These are phyloP conservation scores for Archips xylosteana DNA, from an alignment of 2,888 invertebrate genomes.

Conservation along the genomic window DNA sequence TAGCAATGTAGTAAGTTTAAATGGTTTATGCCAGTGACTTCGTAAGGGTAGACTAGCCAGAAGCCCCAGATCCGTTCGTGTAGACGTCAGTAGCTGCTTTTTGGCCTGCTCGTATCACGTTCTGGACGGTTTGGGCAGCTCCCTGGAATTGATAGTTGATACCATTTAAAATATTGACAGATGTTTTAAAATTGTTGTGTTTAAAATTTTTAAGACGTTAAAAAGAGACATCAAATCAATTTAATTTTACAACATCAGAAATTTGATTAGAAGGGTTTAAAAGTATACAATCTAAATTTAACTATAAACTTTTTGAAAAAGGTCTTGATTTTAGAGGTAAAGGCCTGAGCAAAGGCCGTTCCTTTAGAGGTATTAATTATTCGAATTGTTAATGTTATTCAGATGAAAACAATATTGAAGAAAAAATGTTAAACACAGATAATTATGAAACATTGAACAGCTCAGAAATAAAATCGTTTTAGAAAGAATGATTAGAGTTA, in stretches of 20 bases:
- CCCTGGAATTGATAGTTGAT: conserved; percentile 82
- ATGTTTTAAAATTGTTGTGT: too few relatives aligned
- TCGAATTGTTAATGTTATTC: neutral
- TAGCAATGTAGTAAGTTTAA: neutral
- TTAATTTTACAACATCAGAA: too few relatives aligned
- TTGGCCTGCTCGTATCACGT: conserved; percentile 86
- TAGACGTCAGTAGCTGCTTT: conserved; percentile 80
- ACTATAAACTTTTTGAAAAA: too few relatives aligned
- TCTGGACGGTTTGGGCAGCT: conserved; percentile 90
- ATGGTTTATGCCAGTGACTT: neutral
- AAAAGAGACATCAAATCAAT: too few relatives aligned
- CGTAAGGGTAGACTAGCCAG: conserved; percentile 55
- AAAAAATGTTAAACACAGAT: neutral
- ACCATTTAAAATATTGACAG: conserved; percentile 24
- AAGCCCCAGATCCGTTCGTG: conserved; percentile 76
- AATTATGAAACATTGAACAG: conserved; percentile 12
- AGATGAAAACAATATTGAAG: neutral
- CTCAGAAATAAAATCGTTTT: neutral
- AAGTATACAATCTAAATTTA: too few relatives aligned
- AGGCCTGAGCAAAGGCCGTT: too few relatives aligned
- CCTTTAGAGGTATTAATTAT: too few relatives aligned
- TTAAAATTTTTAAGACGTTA: too few relatives aligned
- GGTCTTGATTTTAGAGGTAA: too few relatives aligned
- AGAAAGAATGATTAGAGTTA: conserved; percentile 10
- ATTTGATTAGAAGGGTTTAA: too few relatives aligned